These are phyloP conservation scores for Pecten maximus DNA, from an alignment of 2,888 invertebrate genomes.

Conservation along the genomic window DNA sequence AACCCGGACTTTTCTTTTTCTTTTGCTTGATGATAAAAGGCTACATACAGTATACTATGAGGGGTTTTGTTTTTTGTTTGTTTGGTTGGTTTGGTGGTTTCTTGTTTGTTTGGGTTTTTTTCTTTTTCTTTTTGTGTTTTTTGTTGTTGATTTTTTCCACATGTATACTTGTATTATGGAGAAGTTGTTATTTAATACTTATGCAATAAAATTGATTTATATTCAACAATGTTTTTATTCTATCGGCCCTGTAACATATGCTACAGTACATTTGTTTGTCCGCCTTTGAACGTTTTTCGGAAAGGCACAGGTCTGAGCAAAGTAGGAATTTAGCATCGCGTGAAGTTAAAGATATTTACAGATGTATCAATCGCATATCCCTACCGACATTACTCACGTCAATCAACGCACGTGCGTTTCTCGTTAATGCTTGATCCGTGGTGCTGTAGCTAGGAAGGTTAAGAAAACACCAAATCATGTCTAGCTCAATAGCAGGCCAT, in stretches of 20 bases:
- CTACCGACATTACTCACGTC: not conserved
- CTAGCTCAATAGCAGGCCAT: not conserved
- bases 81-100: no score
- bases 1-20: no score
- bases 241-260: not conserved
- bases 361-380: not conserved
- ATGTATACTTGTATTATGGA: no score
- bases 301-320: not conserved
- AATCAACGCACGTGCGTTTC: conserved; percentile 16
- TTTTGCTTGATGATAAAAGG: no score
- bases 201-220: no score
- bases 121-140: no score
- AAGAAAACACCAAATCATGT: not conserved
- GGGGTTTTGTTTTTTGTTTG: no score
- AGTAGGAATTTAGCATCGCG: not conserved
- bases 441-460: not conserved
- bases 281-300: not conserved
- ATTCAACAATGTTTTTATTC: no score
- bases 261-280: not conserved
- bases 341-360: not conserved
- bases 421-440: not conserved
- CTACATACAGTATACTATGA: no score
- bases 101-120: no score
- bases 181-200: no score
- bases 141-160: no score